Evolutionary conservation across 2,113 vertebrate species (phyloP).

Genomic region (Ariopsis seemanni): DNA sequence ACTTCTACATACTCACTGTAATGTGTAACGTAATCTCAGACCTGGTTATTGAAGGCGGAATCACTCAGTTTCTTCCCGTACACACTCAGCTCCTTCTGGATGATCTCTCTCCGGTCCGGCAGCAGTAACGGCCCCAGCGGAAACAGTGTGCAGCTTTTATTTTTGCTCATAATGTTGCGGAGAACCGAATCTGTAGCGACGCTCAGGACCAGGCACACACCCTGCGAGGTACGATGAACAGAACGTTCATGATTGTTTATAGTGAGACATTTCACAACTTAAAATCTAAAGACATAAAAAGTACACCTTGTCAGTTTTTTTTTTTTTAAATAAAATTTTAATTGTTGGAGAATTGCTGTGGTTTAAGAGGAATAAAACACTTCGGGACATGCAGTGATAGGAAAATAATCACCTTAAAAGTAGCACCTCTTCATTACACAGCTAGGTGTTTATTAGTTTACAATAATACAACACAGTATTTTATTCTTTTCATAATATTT

Average conservation of each 20-base stretch:
- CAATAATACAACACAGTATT: not conserved
- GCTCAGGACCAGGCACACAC: constrained; percentile 79
- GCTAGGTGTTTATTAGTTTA: not conserved
- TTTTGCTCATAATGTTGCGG: constrained; percentile 70
- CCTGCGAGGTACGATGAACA: constrained; percentile 59
- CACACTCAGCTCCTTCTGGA: constrained; percentile 76
- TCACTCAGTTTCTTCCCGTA: constrained; percentile 87
- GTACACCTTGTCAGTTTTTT: not conserved
- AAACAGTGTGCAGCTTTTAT: constrained; percentile 60
- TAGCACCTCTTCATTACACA: not conserved
- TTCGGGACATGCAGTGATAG: no score
- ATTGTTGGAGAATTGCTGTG: no score
- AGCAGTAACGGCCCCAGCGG: constrained; percentile 73
- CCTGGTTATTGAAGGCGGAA: constrained; percentile 89
- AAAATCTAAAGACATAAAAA: no score
- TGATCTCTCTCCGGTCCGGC: constrained; percentile 72
- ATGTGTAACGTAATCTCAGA: constrained; percentile 46
- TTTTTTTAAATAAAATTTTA: no score
- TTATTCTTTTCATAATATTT: not conserved
- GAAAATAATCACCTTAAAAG: not conserved
- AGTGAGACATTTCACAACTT: no score
- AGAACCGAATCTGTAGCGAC: constrained; percentile 68
- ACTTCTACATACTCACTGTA: not conserved
- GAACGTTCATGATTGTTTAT: no score
- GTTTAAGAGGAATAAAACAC: no score